These are phyloP conservation scores for Tetheella fluctuosa DNA, from an alignment of 2,888 invertebrate species.

Conservation along the genomic window DNA sequence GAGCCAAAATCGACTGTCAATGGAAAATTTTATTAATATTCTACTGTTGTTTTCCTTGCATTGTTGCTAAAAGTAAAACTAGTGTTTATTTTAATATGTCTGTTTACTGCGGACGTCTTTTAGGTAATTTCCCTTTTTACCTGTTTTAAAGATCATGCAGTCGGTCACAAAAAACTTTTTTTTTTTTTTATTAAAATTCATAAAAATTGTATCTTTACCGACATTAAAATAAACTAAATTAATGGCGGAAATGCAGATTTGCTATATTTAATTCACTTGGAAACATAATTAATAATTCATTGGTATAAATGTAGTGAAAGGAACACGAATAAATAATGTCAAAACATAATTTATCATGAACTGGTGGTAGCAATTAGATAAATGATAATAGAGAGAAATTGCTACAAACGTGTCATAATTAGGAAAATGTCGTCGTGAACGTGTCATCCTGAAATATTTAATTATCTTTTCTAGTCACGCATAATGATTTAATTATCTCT, in stretches of 20 bases:
- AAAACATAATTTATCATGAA: background rate
- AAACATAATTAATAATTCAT: background rate
- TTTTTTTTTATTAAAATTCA: background rate
- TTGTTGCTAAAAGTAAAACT: background rate
- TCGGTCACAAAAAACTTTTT: background rate
- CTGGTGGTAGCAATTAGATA: background rate
- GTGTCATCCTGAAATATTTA: background rate
- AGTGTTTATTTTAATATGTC: background rate
- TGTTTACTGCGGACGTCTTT: background rate
- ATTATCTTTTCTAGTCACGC: too few species aligned
- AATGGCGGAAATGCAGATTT: conserved; percentile 32
- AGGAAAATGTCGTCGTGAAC: background rate
- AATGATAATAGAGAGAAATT: background rate
- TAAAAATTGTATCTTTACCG: background rate
- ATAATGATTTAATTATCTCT: too few species aligned
- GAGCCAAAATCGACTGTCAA: background rate
- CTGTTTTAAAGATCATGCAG: background rate
- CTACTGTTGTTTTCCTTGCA: background rate
- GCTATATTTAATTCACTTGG: conserved; percentile 17
- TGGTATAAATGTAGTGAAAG: conserved; percentile 12
- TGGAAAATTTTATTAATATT: background rate
- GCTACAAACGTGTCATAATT: background rate
- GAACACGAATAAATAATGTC: background rate
- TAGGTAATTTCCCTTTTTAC: background rate
- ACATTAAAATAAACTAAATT: conserved; percentile 22